These are phyloP conservation scores for Rotaria socialis DNA, from an alignment of 2,888 invertebrate genomes.

Conservation along the genomic window DNA sequence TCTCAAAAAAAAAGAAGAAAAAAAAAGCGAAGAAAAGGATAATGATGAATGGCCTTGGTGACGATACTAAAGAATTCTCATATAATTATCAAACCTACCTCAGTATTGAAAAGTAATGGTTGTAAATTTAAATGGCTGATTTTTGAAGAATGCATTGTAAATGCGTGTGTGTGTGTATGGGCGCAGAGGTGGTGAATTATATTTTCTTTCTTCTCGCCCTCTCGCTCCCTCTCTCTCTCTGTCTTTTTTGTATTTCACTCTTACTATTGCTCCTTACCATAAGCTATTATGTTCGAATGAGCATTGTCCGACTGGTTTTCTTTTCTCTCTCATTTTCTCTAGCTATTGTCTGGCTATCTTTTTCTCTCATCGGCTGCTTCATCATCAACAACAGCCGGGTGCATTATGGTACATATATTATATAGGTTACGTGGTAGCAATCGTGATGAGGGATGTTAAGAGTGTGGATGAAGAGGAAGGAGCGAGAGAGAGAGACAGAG, in stretches of 20 bases:
- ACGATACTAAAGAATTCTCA: background rate
- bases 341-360: conserved; percentile 4
- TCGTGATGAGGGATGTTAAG: background rate
- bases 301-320: background rate
- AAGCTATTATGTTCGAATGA: background rate
- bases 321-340: background rate
- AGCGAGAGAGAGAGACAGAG: background rate
- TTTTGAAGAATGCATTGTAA: background rate
- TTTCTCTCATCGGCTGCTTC: conserved; percentile 17
- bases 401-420: background rate
- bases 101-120: background rate
- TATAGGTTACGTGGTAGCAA: background rate
- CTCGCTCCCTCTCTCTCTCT: background rate
- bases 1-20: background rate
- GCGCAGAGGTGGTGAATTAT: background rate
- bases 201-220: background rate
- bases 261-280: background rate
- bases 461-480: background rate
- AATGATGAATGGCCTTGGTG: background rate
- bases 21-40: background rate
- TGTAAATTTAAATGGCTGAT: background rate
- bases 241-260: background rate
- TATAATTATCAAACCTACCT: background rate
- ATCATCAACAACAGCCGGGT: background rate
- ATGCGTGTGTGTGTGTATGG: background rate